These are phyloP conservation scores for Athalia rosae DNA, from an alignment of 2,888 invertebrate genomes.

Conservation along the genomic window DNA sequence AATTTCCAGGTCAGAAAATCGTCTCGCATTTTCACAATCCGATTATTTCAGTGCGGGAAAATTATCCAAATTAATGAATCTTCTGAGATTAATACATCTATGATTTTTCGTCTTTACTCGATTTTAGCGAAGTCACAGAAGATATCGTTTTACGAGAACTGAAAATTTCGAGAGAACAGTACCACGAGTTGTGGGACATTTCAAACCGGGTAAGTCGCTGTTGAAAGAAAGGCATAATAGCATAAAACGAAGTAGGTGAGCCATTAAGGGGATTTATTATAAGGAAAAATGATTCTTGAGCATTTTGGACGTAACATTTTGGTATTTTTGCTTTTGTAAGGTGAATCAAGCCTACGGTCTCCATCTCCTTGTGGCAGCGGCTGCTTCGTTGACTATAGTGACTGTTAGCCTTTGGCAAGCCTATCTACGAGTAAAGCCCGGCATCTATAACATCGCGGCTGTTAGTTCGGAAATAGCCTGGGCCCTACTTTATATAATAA, in stretches of 20 bases:
- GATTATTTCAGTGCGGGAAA: not conserved
- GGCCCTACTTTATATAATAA: not conserved
- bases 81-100: not conserved
- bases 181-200: conserved; percentile 12
- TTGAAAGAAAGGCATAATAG: not conserved
- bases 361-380: not conserved
- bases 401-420: not conserved
- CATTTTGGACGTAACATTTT: too few relatives aligned
- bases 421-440: not conserved
- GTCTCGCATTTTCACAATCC: not conserved
- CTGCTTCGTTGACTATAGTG: not conserved
- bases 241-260: too few relatives aligned
- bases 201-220: not conserved
- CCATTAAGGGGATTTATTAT: too few relatives aligned
- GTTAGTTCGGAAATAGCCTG: not conserved
- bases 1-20: not conserved
- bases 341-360: not conserved
- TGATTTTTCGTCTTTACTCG: not conserved
- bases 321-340: not conserved
- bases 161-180: conserved; percentile 4
- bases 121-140: not conserved
- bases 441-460: not conserved
- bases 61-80: not conserved
- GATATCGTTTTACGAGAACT: not conserved
- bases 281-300: too few relatives aligned